phyloP scores from a whole-genome alignment of 2,888 invertebrate species.

The Ephialtes manifestator region DNA sequence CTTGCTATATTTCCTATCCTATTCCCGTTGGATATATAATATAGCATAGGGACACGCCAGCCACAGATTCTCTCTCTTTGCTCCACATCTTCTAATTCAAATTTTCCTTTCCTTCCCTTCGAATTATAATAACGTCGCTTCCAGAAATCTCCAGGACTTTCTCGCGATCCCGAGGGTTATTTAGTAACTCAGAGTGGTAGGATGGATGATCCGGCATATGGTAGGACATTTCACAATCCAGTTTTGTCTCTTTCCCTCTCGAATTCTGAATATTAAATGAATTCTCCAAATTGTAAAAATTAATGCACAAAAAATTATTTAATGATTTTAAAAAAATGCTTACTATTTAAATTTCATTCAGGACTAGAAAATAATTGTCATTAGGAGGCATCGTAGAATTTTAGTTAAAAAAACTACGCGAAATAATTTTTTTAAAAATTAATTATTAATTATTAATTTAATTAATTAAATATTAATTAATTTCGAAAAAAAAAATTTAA shows the following conservation, averaged over 20 bases:
- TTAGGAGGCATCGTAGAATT: no score
- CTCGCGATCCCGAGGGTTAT: constrained; percentile 63
- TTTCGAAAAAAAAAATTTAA: no score
- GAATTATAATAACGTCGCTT: constrained; percentile 73
- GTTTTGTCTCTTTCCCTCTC: neutral
- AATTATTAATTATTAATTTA: no score
- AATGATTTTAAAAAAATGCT: no score
- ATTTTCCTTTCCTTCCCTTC: constrained; percentile 73
- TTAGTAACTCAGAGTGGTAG: constrained; percentile 58
- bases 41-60: constrained; percentile 57
- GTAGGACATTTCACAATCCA: constrained; percentile 50
- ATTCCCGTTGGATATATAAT: constrained; percentile 41
- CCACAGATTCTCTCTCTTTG: constrained; percentile 56
- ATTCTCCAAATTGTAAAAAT: constrained; percentile 1
- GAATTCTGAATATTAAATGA: neutral
- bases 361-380: no score
- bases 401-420: no score
- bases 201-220: constrained; percentile 63
- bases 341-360: no score
- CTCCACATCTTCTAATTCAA: constrained; percentile 73
- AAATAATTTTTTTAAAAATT: no score
- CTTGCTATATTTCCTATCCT: constrained; percentile 52
- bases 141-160: constrained; percentile 64
- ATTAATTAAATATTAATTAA: no score
- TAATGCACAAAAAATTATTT: neutral